Evolutionary conservation across 92 coral and sea anemone genomes (phyloP), one percentile per base, ranked within the genome.

Genomic region (Porites lobata): DNA sequence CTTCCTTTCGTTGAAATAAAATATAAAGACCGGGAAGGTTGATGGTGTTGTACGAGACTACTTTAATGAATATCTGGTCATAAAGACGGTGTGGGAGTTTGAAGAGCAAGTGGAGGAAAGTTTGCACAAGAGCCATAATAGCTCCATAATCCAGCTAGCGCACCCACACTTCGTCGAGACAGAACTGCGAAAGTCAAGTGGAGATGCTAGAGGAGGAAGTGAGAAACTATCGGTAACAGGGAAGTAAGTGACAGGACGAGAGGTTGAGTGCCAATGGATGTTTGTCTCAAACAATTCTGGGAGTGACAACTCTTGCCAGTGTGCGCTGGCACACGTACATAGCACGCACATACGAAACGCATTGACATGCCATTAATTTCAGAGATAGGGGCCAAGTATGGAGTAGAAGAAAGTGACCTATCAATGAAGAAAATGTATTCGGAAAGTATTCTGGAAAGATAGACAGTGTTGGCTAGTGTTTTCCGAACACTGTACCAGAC

Each of bases 351-450:
- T 26, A 26, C 29, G 29, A 26, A 52, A 26, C 2, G 64, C 79
- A 47, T 75, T n/a, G 79, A 75, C 79, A 75, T 61, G 65, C 43
- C 79, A 75, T 75, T 75, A 47, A 75, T 61, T 75, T 75, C 79
- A 75, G 79, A 75, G 26, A 75, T 50, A 75, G 79, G 79, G 79
- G 79, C 79, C 79, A 75, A 75, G 79, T 54, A 43, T 75, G 32
- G 32, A 29, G 32, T 29, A 2, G 32, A 75, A 62, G 52, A 18
- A 75, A 52, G 79, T 75, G 79, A 75, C 53, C 51, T 69, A 69
- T 26, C 75, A 69, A 38, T 69, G 21, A 69, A 69, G 75, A 69
- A 75, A 72, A 75, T 7, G 1, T 52, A 50, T 75, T 75, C 79
- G 38, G 79, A 47, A 75, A 75, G 64, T 75, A 52, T 75, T 50